Base-by-base conservation (phyloP, 2,113 vertebrate species). In the Oryzias woworae region DNA sequence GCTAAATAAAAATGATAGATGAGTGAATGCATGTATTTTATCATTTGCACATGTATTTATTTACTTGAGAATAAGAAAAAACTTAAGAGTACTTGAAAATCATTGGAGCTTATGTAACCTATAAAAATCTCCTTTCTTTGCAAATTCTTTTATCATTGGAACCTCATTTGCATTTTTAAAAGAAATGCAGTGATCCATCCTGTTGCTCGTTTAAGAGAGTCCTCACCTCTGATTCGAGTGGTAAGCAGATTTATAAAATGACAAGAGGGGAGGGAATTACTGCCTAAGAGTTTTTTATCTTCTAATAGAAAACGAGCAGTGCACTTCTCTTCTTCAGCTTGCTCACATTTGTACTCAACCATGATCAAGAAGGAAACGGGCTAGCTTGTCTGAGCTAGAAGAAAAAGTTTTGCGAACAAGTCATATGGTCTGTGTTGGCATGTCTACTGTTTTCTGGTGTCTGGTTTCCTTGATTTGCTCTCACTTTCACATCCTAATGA, bases 371-470 rank as follows among this genome's bases (percentile, higher is more conserved):
- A 67, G 55, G 71, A 73, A 67, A 53, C 62, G 84, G 80, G 86
- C 80, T 87, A 75, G 66, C 80, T 93, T 87, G 92, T 93, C 93
- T 92, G 86, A 59, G 71, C 86, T 76, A 56, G 63, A 77, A 83
- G 87, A 81, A 58, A 87, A 88, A 86, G 84, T 89, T 89, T 77
- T 58, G 49, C 59, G 73, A 89, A 89, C 85, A 85, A 87, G 82
- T 84, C 84, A 77, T 24, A 56, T 92, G 90, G 90, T 81, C 86
- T 77, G 62, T 72, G 85, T 85, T 76, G 82, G 87, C 81, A 84
- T 48, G 55, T 63, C 71, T 79, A 73, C 43, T 80, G 70, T 82
- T 79, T 78, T 63, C 73, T 69, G 59, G 51, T 31, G 62, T 52
- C 31, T 63, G 22, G 66, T 53, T 62, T 77, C 85, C 91, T 91